Evolutionary conservation across 2,888 invertebrate species (phyloP), one percentile per base, ranked within the genome.

Genomic region (Coenonympha arcania): DNA sequence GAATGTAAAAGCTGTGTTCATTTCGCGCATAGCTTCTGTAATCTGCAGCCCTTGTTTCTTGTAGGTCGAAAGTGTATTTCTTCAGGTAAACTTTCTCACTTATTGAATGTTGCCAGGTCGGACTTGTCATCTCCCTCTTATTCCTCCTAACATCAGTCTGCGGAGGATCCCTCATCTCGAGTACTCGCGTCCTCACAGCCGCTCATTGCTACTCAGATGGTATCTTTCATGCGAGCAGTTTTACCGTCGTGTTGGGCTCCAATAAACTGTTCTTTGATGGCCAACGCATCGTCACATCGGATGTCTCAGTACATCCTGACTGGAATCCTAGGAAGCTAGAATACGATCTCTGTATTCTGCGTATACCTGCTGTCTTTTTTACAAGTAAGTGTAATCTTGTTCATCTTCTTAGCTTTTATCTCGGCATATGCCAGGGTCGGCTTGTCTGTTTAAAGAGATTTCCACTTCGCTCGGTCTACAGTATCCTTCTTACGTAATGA

Each of bases 131-230:
- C 44, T 53, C 52, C 58, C 46, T 76, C 22, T 13, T 68, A 1
- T 51, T 61, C 37, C 48, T 73, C 49, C 58, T 72, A 24, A 65
- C 60, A 13, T 75, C 77, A 0, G 69, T 75, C 0, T 77, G 79
- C 52, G 78, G 79, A 1, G 76, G 62, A 3, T 66, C 68, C 2
- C 47, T 78, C 4, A 58, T 77, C 34, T 62, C 68, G 0, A 0
- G 39, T 11, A 68, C 1, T 28, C 65, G 61, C 1, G 56, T 64
- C 1, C 3, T 77, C 5, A 76, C 76, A 0, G 78, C 76, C 28
- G 76, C 76, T 52, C 76, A 77, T 54, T 75, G 76, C 55, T 40
- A 68, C 11, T 6, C 11, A 4, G 75, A 74, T 24, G 76, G 75
- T 2, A 0, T n/a, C 0, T 4, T 64, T 13, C 61, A 48, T 2